Evolutionary conservation across 2,888 invertebrate species (phyloP), one percentile per base, ranked within the genome.

Genomic region (Campoletis raptor): DNA sequence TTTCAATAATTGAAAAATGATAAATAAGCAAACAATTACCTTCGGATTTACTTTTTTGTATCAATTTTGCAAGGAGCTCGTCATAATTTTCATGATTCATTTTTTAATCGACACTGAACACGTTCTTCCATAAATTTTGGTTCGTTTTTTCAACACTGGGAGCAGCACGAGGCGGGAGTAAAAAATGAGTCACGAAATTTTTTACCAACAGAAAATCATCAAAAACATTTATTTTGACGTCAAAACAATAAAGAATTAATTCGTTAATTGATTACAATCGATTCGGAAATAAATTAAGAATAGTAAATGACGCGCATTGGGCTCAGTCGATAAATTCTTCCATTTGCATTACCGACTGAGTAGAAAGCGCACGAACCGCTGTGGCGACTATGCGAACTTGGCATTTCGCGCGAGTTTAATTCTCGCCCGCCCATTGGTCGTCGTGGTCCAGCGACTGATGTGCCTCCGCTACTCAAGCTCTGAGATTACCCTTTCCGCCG

Each of bases 81-180:
- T 82, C 69, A 15, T 76, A 79, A 64, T 79, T 64, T 8, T 54
- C n/a, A 37, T 74, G 37, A 10, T 61, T 42, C 85, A 85, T 85
- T 61, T 54, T 81, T 9, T 4, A 21, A 3, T 15, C 36, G 30
- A 37, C 36, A n/a, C 10, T 5, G 10, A 8, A 21, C 21, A 18
- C 15, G 6, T 12, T 24, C 21, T 12, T 7, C 5, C 30, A 24
- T 30, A 2, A 70, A 45, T 18, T 69, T 21, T 40, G 0, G 18
- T 72, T 24, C 45, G 30, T 52, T 37, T 52, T 30, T 52, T n/a
- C 30, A 18, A 45, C 70, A 15, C 18, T 37, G 15, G 66, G 7
- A 2, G 57, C 57, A 36, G 36, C 64, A 36, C 64, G 0, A 15
- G 42, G n/a, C 21, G 10, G 12, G n/a, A 37, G 2, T 8, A 24